phyloP scores from a whole-genome alignment of 1,140 invertebrate species.

The Dufourea novaeangliae region DNA sequence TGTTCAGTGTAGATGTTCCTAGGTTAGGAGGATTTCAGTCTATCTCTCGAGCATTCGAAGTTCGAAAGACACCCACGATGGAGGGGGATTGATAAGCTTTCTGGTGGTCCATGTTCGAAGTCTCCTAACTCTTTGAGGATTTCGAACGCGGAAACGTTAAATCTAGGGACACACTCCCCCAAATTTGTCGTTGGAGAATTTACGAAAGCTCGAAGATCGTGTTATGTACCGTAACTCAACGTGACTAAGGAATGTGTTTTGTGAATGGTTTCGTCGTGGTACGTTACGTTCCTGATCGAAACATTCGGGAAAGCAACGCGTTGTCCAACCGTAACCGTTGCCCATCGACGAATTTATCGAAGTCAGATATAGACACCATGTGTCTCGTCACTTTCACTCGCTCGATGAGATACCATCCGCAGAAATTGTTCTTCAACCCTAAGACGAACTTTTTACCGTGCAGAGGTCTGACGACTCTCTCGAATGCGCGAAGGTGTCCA shows the following conservation, averaged over 20 bases:
- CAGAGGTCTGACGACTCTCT: neutral
- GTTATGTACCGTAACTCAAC: no score
- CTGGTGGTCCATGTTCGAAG: no score
- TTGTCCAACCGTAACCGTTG: constrained; percentile 2
- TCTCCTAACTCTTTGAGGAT: no score
- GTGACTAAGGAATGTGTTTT: neutral
- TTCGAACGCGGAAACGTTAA: no score
- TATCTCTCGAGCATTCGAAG: no score
- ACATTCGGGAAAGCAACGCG: neutral
- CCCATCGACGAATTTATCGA: constrained; percentile 17
- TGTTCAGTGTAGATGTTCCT: neutral
- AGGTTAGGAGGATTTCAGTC: neutral
- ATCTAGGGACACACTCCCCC: no score
- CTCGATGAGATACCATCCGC: constrained; percentile 17
- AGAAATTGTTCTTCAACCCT: neutral
- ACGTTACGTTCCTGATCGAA: neutral
- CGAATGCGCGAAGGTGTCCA: constrained; percentile 5
- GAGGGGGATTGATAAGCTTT: no score
- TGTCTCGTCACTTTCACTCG: constrained; percentile 31
- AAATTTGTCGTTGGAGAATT: no score
- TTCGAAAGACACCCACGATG: no score
- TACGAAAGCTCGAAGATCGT: no score
- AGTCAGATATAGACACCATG: neutral
- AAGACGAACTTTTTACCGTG: neutral
- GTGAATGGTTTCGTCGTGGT: neutral